These are phyloP conservation scores for Strix aluco DNA, from an alignment of 2,113 vertebrate genomes.

Conservation along the genomic window DNA sequence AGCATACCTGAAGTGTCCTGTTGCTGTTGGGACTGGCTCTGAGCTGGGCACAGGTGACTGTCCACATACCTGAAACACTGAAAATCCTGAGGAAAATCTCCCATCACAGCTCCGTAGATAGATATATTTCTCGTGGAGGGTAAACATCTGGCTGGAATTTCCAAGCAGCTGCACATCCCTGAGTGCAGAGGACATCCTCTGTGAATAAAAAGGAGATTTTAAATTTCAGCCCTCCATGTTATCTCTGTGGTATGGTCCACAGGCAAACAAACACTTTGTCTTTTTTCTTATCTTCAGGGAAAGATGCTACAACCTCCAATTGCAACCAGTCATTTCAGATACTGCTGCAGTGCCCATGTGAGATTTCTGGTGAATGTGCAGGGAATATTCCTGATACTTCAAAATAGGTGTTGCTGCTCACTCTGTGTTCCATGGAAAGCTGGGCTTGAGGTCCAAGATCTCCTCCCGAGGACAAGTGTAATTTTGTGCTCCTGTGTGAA, in stretches of 20 bases:
- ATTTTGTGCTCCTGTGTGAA: background rate
- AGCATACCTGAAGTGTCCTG: background rate
- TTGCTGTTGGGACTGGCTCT: fast-evolving
- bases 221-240: background rate
- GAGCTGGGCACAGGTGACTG: fast-evolving
- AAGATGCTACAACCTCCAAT: background rate
- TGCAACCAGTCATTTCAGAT: background rate
- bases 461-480: background rate
- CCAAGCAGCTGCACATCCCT: background rate
- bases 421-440: background rate
- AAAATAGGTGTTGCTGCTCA: background rate
- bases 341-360: too few species aligned
- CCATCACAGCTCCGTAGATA: fast-evolving
- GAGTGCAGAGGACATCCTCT: background rate
- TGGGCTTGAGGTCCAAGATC: background rate
- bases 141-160: background rate
- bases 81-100: background rate
- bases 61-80: background rate
- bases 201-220: background rate
- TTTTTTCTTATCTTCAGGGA: background rate
- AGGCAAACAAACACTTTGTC: background rate
- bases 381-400: background rate
- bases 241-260: background rate
- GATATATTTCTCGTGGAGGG: background rate
- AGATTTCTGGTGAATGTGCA: background rate